Evolutionary conservation across 2,797 vertebrate species (phyloP), one percentile per base, ranked within the genome.

Genomic region (Phalloptychus januarius): DNA sequence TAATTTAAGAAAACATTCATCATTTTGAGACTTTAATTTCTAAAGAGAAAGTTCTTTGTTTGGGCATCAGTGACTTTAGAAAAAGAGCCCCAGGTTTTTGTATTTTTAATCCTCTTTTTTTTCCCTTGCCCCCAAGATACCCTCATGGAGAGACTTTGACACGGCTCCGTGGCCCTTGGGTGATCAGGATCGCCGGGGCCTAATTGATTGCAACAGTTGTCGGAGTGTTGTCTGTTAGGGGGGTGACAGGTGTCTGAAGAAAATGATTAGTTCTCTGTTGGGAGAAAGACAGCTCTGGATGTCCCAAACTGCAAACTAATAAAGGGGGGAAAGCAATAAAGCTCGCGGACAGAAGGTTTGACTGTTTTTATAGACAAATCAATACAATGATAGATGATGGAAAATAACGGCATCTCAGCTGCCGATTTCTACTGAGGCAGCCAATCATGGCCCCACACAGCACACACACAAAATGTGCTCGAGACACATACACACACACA

Each of bases 291-390:
- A 93, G 91, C 91, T 89, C 82, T 94, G 92, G 90, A 92, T 91
- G 92, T 93, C 93, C 93, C 91, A 93, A 95, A 95, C 93, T 92
- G 92, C 92, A 94, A 94, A 94, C 92, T 94, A 94, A 94, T 94
- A 94, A 94, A 95, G 89, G 85, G 87, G 89, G 91, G 90, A 89
- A 94, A 93, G 94, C 90, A 94, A 94, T 95, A 95, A 94, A 94
- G 91, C 92, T 93, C 78, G 77, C 82, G 94, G 92, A 94, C 92
- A 93, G 93, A 88, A 93, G 93, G 91, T 94, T 94, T 93, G 92
- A 93, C 93, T 94, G 90, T 94, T 94, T 94, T 93, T 93, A 95
- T 94, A 94, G 93, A 94, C 93, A 93, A 94, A 95, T 95, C 93
- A 95, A 95, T 95, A 94, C 93, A 94, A 92, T 94, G 94, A 95